These are phyloP conservation scores for Amblyraja radiata DNA, from an alignment of 2,797 vertebrate species.

Conservation along the genomic window DNA sequence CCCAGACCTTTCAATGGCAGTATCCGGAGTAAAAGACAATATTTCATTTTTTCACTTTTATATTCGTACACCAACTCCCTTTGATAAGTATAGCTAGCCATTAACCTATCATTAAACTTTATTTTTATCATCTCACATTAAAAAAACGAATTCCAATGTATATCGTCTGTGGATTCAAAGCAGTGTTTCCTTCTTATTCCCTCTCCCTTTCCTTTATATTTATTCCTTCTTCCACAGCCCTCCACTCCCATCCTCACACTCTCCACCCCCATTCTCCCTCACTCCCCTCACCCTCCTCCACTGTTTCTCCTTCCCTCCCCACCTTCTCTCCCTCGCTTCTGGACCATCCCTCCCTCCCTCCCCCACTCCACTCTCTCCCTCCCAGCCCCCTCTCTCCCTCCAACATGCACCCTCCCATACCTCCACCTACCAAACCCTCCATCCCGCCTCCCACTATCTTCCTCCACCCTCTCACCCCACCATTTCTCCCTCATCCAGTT, in stretches of 20 bases:
- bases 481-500: neutral
- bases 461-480: too few species aligned
- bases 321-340: too few species aligned
- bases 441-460: too few species aligned
- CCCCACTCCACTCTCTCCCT: neutral
- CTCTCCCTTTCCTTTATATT: too few species aligned
- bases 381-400: neutral
- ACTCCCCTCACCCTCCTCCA: too few species aligned
- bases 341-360: neutral
- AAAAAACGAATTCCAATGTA: neutral
- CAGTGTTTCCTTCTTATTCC: neutral
- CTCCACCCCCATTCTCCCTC: neutral
- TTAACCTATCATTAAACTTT: neutral
- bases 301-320: too few species aligned
- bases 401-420: too few species aligned
- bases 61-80: neutral
- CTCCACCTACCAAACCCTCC: too few species aligned
- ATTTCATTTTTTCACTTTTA: neutral
- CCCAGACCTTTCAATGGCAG: too few species aligned
- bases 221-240: neutral
- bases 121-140: neutral
- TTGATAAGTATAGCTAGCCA: neutral
- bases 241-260: neutral
- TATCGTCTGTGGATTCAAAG: neutral
- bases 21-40: neutral